A percentile compares a stretch with the other conserved stretches of the same genome.
Evolutionary conservation across 2,888 invertebrate species (phyloP).

Genomic region (Drosophila vallismaia): DNA sequence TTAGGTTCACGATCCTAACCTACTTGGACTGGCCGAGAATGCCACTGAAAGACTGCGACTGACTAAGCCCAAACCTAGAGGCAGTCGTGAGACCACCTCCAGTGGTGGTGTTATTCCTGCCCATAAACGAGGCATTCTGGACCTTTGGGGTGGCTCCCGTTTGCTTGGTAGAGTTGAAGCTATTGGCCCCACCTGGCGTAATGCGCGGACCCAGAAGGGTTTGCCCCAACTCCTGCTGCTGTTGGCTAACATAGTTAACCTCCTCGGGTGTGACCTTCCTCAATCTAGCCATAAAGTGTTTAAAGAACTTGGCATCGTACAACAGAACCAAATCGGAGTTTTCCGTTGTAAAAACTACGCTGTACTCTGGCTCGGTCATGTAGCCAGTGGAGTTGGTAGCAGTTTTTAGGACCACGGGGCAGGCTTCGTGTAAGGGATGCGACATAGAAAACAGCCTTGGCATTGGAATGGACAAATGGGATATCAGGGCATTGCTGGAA

Average conservation of each 20-base stretch:
- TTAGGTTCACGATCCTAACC: slow-evolving; percentile 27
- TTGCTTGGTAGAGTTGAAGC: slow-evolving; percentile 76
- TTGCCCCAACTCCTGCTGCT: slow-evolving; percentile 80
- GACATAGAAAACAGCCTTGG: slow-evolving; percentile 93
- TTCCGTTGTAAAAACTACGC: slow-evolving; percentile 90
- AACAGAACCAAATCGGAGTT: slow-evolving; percentile 92
- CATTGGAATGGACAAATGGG: slow-evolving; percentile 84
- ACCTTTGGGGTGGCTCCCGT: slow-evolving; percentile 69
- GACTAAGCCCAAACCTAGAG: slow-evolving; percentile 69
- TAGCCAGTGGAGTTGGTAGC: slow-evolving; percentile 86
- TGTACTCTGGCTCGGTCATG: slow-evolving; percentile 86
- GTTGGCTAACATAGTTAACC: slow-evolving; percentile 86
- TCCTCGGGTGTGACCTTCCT: slow-evolving; percentile 91
- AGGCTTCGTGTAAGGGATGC: slow-evolving; percentile 96
- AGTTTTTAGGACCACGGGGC: slow-evolving; percentile 91
- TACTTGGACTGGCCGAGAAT: slow-evolving; percentile 78
- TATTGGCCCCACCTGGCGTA: slow-evolving; percentile 51
- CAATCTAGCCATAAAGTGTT: slow-evolving; percentile 93
- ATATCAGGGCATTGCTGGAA: slow-evolving; percentile 82
- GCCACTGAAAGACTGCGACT: slow-evolving; percentile 78
- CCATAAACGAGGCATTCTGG: slow-evolving; percentile 67
- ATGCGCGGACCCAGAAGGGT: slow-evolving; percentile 56
- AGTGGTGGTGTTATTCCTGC: slow-evolving; percentile 68
- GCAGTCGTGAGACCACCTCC: slow-evolving; percentile 58
- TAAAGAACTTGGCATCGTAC: slow-evolving; percentile 90